phyloP scores from a whole-genome alignment of 92 coral and sea anemone genomes.

The Diadumene lineata region DNA sequence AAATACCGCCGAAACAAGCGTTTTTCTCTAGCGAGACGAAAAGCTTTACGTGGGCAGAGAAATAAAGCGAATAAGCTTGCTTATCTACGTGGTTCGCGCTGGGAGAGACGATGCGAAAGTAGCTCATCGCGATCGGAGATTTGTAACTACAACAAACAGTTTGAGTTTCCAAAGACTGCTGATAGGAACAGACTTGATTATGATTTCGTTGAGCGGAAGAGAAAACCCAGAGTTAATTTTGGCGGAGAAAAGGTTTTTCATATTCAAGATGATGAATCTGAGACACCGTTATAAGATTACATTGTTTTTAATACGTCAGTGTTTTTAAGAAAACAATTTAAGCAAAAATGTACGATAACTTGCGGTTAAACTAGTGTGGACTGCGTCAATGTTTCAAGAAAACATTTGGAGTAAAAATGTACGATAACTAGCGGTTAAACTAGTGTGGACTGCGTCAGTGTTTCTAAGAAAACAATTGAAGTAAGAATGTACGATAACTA shows the following conservation, averaged over 20 bases:
- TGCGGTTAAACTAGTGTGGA: neutral
- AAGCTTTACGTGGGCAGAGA: neutral
- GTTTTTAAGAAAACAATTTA: neutral
- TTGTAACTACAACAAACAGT: neutral
- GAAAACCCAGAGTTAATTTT: constrained; percentile 62
- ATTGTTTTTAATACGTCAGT: too few relatives aligned
- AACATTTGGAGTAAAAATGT: neutral
- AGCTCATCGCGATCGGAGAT: neutral
- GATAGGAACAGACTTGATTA: neutral
- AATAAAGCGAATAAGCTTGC: neutral
- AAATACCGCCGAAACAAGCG: constrained; percentile 2
- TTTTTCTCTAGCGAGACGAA: neutral
- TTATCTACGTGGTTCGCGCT: neutral
- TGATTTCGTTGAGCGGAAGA: neutral
- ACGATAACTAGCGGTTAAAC: neutral
- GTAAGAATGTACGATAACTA: neutral
- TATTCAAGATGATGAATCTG: constrained; percentile 30
- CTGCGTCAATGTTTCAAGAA: neutral
- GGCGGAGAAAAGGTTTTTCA: constrained; percentile 58
- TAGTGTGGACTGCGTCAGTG: neutral
- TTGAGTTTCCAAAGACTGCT: neutral
- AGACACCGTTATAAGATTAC: constrained; percentile 2
- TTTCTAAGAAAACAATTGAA: neutral
- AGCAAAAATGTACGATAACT: too few relatives aligned
- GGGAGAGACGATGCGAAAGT: constrained; percentile 1